Percentiles rank a stretch among this genome's conserved stretches.
Evolutionary conservation across 1,140 invertebrate genomes (phyloP).

Genomic region (Ceratina calcarata): DNA sequence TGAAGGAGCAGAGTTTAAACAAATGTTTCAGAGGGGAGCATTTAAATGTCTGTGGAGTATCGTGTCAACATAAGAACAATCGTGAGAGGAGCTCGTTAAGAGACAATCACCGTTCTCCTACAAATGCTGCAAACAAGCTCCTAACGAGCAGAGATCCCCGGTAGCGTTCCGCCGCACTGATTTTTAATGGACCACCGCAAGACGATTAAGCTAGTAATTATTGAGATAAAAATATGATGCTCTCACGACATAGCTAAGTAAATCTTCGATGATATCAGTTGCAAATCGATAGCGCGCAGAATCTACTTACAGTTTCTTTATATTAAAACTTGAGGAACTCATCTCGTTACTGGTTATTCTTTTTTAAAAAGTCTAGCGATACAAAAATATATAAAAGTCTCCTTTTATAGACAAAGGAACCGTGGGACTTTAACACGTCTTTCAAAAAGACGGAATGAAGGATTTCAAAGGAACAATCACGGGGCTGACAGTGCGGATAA

Average conservation of each 20-base stretch:
- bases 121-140: background rate
- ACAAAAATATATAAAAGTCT: no score
- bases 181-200: background rate
- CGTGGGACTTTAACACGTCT: background rate
- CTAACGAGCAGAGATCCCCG: background rate
- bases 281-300: no score
- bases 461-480: background rate
- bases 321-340: background rate
- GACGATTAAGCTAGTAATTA: background rate
- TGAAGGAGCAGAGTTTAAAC: background rate
- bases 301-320: background rate
- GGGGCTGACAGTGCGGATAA: background rate
- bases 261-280: no score
- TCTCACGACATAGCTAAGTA: no score
- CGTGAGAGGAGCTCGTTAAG: background rate
- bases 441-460: no score
- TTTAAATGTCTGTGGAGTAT: slow-evolving; percentile 1
- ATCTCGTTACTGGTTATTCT: no score
- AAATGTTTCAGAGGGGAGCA: background rate
- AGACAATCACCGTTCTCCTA: background rate
- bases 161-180: background rate
- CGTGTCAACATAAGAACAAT: background rate
- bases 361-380: no score
- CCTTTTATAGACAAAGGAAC: no score
- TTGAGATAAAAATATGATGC: background rate